Conservation (phyloP, 1,140 invertebrate species). For the Semibalanus balanoides region DNA sequence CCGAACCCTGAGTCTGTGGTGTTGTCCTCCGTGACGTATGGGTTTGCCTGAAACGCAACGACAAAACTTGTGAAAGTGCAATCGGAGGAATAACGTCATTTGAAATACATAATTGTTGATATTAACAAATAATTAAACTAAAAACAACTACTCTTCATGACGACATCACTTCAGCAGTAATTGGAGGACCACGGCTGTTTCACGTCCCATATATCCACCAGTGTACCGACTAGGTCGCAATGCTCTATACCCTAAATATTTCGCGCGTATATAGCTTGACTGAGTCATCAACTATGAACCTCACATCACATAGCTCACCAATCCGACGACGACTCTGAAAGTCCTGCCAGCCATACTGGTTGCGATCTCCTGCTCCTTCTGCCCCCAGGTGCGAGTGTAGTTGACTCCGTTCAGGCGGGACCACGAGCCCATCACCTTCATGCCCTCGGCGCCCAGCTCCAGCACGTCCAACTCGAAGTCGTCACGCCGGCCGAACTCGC, state of each 20-base stretch:
- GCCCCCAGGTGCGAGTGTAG: constrained; percentile 15
- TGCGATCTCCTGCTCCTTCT: constrained; percentile 11
- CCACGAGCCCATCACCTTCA: constrained; percentile 14
- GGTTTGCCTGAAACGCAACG: neutral
- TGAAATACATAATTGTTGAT: too few relatives aligned
- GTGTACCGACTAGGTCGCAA: too few relatives aligned
- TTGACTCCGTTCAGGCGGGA: constrained; percentile 10
- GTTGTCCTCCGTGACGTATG: neutral
- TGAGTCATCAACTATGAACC: too few relatives aligned
- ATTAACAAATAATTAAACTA: too few relatives aligned
- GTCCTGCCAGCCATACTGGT: constrained; percentile 13
- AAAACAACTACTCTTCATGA: too few relatives aligned
- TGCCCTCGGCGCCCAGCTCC: neutral
- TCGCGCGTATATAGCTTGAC: too few relatives aligned
- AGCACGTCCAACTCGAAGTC: neutral
- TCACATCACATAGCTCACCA: constrained; percentile 12
- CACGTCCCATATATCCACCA: too few relatives aligned
- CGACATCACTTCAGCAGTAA: too few relatives aligned
- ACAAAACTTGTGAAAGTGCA: neutral
- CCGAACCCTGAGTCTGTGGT: neutral
- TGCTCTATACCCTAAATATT: too few relatives aligned
- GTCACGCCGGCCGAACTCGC: neutral
- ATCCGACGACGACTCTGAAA: constrained; percentile 12
- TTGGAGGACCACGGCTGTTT: too few relatives aligned
- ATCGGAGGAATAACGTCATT: too few relatives aligned